Conservation (phyloP, 1,140 invertebrate species). For the Trachelipus rathkii region DNA sequence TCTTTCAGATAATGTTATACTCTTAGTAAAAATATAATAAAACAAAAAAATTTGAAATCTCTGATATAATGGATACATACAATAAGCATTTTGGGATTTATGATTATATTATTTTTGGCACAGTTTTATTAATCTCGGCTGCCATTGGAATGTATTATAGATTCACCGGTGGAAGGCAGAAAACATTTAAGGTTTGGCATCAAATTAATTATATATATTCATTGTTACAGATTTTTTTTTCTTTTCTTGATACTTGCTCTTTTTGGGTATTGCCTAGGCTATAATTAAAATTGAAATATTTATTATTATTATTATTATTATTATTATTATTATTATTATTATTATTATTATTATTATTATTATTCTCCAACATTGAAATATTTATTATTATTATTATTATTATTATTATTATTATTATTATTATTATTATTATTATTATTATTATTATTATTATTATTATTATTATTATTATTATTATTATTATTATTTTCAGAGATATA, state of each 20-base stretch:
- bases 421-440: not conserved
- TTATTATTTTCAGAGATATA: not conserved
- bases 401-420: not conserved
- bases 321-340: not conserved
- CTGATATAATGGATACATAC: constrained; percentile 21
- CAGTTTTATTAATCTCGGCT: constrained; percentile 62
- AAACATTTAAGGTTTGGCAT: constrained; percentile 65
- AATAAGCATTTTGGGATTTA: constrained; percentile 48
- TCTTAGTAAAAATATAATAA: too few relatives aligned
- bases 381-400: not conserved
- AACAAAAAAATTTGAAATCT: not conserved
- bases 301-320: not conserved
- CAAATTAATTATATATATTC: not conserved
- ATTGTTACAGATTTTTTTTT: too few relatives aligned
- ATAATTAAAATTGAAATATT: not conserved
- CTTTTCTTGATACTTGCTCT: not conserved
- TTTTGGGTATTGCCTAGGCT: not conserved
- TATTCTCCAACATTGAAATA: too few relatives aligned
- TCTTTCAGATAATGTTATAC: too few relatives aligned
- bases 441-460: not conserved
- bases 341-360: not conserved
- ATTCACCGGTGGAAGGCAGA: constrained; percentile 79
- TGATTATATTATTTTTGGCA: constrained; percentile 64
- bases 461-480: not conserved
- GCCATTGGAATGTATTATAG: constrained; percentile 75